phyloP scores from a whole-genome alignment of 2,797 vertebrate genomes.

The Neosalanx taihuensis region DNA sequence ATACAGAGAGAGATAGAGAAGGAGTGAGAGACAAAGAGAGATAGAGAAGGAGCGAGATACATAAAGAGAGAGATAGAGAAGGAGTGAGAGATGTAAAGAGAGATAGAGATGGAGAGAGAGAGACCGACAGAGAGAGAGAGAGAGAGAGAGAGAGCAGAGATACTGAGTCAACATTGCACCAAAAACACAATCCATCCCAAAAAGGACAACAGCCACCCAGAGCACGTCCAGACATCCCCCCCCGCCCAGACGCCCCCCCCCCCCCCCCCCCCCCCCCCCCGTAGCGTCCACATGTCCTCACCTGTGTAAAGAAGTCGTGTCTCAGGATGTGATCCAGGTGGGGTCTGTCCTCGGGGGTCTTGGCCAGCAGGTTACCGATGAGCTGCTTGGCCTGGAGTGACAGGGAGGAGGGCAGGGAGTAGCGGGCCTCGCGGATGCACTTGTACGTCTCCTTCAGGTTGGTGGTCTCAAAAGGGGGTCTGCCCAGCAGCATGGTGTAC shows the following conservation, averaged over 20 bases:
- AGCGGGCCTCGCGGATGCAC: constrained; percentile 93
- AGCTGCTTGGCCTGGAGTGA: constrained; percentile 88
- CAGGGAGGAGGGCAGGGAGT: constrained; percentile 89
- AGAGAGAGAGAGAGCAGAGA: too few relatives aligned
- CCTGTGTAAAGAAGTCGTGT: constrained; percentile 96
- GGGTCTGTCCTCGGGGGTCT: constrained; percentile 89
- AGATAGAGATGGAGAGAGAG: background rate
- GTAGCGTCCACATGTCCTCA: constrained; percentile 51
- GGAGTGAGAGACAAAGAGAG: background rate
- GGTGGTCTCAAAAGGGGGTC: constrained; percentile 96
- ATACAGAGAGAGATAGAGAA: background rate
- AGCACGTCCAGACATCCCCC: background rate
- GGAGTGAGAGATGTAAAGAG: too few relatives aligned
- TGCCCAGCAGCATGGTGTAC: constrained; percentile 96
- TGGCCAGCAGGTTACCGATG: constrained; percentile 89
- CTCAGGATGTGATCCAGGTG: constrained; percentile 89
- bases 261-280: too few relatives aligned
- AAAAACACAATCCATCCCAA: too few relatives aligned
- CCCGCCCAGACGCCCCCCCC: too few relatives aligned
- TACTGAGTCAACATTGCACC: too few relatives aligned
- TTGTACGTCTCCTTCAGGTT: constrained; percentile 97
- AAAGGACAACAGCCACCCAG: constrained; percentile 4
- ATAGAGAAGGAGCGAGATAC: background rate
- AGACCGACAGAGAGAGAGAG: background rate
- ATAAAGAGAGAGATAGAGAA: background rate